Percentiles rank a stretch among this genome's conserved stretches.
phyloP scores from a whole-genome alignment of 1,140 invertebrate species.

The Periplaneta americana region DNA sequence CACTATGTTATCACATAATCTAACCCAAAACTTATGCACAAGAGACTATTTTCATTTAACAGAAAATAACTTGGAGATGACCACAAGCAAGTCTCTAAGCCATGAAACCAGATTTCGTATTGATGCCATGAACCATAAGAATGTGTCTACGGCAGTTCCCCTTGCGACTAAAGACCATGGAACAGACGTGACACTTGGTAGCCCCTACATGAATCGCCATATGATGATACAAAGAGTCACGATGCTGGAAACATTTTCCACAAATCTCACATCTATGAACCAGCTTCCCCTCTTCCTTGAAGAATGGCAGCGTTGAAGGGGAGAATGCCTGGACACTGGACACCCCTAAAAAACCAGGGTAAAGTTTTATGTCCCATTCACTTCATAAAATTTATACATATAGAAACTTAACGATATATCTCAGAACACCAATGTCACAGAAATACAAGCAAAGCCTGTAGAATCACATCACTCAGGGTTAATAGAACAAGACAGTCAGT shows the following conservation, averaged over 20 bases:
- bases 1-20: too few relatives aligned
- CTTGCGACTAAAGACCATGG: slow-evolving; percentile 43
- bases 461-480: background rate
- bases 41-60: too few relatives aligned
- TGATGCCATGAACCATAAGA: slow-evolving; percentile 1
- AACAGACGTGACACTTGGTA: slow-evolving; percentile 44
- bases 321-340: slow-evolving; percentile 1
- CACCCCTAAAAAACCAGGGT: background rate
- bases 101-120: background rate
- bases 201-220: slow-evolving; percentile 48
- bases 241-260: slow-evolving; percentile 42
- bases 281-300: background rate
- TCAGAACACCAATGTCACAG: background rate
- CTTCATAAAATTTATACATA: background rate
- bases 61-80: too few relatives aligned
- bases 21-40: too few relatives aligned
- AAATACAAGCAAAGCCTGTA: background rate
- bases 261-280: slow-evolving; percentile 37
- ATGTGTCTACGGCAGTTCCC: slow-evolving; percentile 19
- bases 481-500: background rate
- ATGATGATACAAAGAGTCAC: slow-evolving; percentile 44
- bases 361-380: background rate
- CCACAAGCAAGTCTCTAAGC: background rate
- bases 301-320: background rate
- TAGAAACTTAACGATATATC: too few relatives aligned